Percentiles rank a stretch among this genome's conserved stretches.
phyloP scores from a whole-genome alignment of 2,888 invertebrate species.

The Galeruca laticollis region DNA sequence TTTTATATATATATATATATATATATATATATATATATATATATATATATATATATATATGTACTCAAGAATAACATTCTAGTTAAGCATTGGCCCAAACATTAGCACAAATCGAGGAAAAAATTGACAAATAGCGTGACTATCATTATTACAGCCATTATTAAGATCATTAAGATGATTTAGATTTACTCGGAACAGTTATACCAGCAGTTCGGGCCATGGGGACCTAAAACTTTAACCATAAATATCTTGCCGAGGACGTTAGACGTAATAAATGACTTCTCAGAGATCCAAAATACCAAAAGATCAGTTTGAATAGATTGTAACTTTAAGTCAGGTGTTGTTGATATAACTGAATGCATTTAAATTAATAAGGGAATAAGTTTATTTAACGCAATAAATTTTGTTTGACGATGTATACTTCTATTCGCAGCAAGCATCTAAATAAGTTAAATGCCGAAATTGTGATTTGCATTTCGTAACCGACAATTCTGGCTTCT shows the following conservation, averaged over 20 bases:
- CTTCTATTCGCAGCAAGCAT: too few relatives aligned
- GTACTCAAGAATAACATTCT: too few relatives aligned
- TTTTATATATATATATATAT: too few relatives aligned
- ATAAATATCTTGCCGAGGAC: conserved; percentile 39
- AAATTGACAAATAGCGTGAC: conserved; percentile 20
- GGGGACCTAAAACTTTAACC: conserved; percentile 40
- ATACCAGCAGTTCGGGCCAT: conserved; percentile 36
- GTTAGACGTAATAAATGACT: conserved; percentile 42
- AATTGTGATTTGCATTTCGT: too few relatives aligned
- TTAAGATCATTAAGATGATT: conserved; percentile 44
- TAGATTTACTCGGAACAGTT: conserved; percentile 41
- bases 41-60: too few relatives aligned
- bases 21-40: too few relatives aligned
- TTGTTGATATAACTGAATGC: conserved; percentile 24
- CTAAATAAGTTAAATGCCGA: too few relatives aligned
- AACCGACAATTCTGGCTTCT: too few relatives aligned
- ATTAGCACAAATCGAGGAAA: conserved; percentile 4
- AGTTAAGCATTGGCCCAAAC: not conserved
- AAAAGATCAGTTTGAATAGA: conserved; percentile 37
- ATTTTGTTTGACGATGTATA: too few relatives aligned
- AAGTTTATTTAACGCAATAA: not conserved
- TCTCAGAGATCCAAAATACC: conserved; percentile 39
- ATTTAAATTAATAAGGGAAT: conserved; percentile 10
- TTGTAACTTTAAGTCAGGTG: conserved; percentile 40
- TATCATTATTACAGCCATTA: conserved; percentile 37